Base-by-base conservation (phyloP, 92 coral and sea anemone genomes). In the Phenganax marumi region DNA sequence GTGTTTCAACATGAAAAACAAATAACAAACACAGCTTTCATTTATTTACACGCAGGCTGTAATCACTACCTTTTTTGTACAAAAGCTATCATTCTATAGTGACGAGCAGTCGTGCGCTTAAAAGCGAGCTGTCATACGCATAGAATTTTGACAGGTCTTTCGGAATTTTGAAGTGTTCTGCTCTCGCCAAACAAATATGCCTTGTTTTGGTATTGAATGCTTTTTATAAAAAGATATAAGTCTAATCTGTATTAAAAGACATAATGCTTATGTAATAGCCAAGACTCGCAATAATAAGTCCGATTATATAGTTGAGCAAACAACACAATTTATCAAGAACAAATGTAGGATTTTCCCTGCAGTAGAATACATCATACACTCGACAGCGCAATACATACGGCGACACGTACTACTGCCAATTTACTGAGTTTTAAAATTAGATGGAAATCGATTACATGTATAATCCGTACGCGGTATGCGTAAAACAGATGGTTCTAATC, bases 331-430 rank as follows among this genome's bases (percentile, higher is more conserved):
- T 66, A 49, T 33, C 72, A 10, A 58, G 6, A 16, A 16, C 72
- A 49, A 66, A 33, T 66, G 49, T 1, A 33, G 49, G 72, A 66
- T 66, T 66, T 66, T 39, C 72, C 72, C 72, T 11, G 72, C 72
- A 24, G 50, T 66, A 62, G 18, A 62, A 62, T 62, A 18, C 18
- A 62, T 62, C 68, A 62, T 19, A 7, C 13, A 7, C 33, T 62
- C 22, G 10, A 62, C 25, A 23, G 18, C 0, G 33, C 25, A 39
- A 62, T 13, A 62, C 8, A 19, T 39, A 12, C 25, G 8, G 10
- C 22, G 5, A 62, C 68, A 62, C 68, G 33, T 33, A 33, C n/a
- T n/a, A 33, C 43, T 33, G 43, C 43, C 43, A 33, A 33, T 33
- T 33, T 33, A 33, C n/a, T n/a, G n/a, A 5, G 5, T 5, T 33